Percentiles rank a stretch among this genome's conserved stretches.
Conservation (phyloP, 2,797 vertebrate genomes). For the Chloroceryle amazona region DNA sequence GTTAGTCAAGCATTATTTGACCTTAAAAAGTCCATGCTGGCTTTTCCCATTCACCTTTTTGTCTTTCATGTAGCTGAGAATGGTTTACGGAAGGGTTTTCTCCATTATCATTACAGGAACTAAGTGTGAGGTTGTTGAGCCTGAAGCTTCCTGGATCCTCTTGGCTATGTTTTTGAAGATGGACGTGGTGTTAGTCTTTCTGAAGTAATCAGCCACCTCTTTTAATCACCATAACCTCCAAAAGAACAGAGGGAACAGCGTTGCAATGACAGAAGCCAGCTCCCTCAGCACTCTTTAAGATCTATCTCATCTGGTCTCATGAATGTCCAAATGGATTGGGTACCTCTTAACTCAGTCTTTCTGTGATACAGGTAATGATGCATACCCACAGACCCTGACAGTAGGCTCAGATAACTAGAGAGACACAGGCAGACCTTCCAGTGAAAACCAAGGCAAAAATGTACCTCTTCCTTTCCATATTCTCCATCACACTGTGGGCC, state of each 20-base stretch:
- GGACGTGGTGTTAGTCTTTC: not conserved
- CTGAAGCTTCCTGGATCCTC: not conserved
- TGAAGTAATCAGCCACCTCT: not conserved
- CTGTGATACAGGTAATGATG: not conserved
- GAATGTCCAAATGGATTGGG: not conserved
- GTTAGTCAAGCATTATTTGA: not conserved
- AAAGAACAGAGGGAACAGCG: not conserved
- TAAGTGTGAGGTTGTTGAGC: not conserved
- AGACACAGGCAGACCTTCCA: not conserved
- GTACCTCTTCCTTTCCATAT: not conserved
- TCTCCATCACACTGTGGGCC: not conserved
- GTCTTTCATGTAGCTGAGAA: not conserved
- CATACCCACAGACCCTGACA: not conserved
- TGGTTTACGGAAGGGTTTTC: not conserved
- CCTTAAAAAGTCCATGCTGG: not conserved
- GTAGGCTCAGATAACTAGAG: not conserved
- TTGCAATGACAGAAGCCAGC: not conserved
- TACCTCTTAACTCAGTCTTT: not conserved
- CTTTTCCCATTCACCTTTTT: not conserved
- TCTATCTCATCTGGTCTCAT: not conserved
- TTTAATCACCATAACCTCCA: not conserved
- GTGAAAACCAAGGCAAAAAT: not conserved
- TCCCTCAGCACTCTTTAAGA: not conserved
- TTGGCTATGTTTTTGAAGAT: not conserved
- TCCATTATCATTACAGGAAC: not conserved